These are phyloP conservation scores for Eidolon dupreanum DNA, from an alignment of 2,797 vertebrate genomes.

Conservation along the genomic window DNA sequence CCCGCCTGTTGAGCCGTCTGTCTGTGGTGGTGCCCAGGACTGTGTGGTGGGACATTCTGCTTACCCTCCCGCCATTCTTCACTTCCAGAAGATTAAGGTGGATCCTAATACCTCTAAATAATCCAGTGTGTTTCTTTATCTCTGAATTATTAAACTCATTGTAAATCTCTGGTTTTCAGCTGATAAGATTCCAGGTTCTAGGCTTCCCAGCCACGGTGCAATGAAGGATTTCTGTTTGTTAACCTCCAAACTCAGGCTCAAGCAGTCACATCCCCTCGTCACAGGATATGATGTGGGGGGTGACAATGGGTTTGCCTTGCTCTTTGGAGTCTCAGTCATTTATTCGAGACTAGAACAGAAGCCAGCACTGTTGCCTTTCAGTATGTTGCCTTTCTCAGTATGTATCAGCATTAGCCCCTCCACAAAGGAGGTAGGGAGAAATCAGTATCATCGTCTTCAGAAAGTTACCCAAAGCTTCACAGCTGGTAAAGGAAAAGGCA, in stretches of 20 bases:
- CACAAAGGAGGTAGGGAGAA: background rate
- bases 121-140: background rate
- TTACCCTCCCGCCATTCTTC: background rate
- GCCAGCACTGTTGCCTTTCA: background rate
- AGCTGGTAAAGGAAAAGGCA: background rate
- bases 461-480: background rate
- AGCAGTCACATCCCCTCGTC: accelerated
- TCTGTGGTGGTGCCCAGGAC: background rate
- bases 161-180: background rate
- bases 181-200: background rate
- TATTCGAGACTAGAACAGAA: background rate
- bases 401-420: background rate
- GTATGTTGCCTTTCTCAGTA: background rate
- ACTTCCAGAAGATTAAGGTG: background rate
- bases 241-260: background rate
- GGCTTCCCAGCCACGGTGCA: background rate
- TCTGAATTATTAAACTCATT: background rate
- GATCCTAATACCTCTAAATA: background rate
- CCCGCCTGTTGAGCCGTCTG: background rate
- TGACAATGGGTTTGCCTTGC: background rate
- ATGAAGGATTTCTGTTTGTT: background rate
- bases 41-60: background rate
- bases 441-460: too few relatives aligned
- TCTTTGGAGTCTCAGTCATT: background rate
- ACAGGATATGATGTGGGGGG: background rate